Base-by-base conservation (phyloP, 2,797 vertebrate genomes). In the Premnoplex brunnescens region DNA sequence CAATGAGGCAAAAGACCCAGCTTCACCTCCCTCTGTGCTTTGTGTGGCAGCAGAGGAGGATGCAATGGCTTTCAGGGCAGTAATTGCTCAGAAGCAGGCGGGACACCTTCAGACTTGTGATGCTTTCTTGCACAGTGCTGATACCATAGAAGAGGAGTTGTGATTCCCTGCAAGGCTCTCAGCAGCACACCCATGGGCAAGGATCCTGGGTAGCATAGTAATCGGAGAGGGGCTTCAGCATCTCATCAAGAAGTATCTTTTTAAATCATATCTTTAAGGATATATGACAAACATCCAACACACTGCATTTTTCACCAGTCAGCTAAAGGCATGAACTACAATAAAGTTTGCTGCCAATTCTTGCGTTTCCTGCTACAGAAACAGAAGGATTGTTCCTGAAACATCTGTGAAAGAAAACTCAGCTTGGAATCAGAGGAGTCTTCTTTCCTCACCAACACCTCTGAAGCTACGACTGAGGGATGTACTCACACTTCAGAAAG, bases 381-480 rank as follows among this genome's bases (percentile, higher is more conserved):
- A 55, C 43, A 86, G 46, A 69, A 80, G 28, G 30, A 27, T 22
- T 93, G 48, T 52, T 91, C 59, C 19, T 46, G 62, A 83, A 92
- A 76, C 63, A 90, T 52, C 89, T 87, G 71, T 82, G 87, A 87
- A 23, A 64, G 75, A 76, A 82, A 92, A 78, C 21, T 76, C 63
- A 71, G 12, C 59, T 27, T 82, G 46, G 39, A 76, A 20, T 66
- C 84, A 78, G 62, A 68, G n/a, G 22, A 59, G 5, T 34, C 34
- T 27, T 49, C n/a, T 75, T 67, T 62, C 59, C 59, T 67, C 19
- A 26, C 44, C 55, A 63, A 2, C 28, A 49, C 52, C 64, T 67
- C 52, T 79, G 28, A 28, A 73, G 8, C 43, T 58, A 16, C 10
- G 43, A 11, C 43, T 91, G 18, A 56, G 54, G 37, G 7, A n/a